These are phyloP conservation scores for Trinectes maculatus DNA, from an alignment of 2,113 vertebrate genomes.

Conservation along the genomic window DNA sequence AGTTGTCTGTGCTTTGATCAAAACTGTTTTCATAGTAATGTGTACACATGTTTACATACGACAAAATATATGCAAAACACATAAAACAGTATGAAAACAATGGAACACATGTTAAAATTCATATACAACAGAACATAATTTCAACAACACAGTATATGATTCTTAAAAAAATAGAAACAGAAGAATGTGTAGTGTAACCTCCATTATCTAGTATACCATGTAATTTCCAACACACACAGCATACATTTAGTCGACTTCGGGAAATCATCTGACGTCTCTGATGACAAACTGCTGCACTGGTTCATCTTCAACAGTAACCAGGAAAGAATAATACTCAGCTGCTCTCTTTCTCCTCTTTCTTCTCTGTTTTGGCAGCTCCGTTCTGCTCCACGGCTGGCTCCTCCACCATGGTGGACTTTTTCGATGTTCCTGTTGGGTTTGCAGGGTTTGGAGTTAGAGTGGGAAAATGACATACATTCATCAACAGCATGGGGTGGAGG, in stretches of 20 bases:
- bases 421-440: slow-evolving; percentile 68
- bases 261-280: slow-evolving; percentile 24
- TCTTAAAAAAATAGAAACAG: slow-evolving; percentile 9
- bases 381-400: slow-evolving; percentile 58
- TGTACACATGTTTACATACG: neutral
- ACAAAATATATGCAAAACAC: slow-evolving; percentile 6
- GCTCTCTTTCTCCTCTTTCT: slow-evolving; percentile 32
- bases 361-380: slow-evolving; percentile 43
- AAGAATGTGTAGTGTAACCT: neutral
- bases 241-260: neutral
- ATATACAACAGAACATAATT: slow-evolving; percentile 26
- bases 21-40: slow-evolving; percentile 16
- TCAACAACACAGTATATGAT: neutral
- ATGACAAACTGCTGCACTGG: slow-evolving; percentile 15
- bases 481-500: neutral
- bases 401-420: slow-evolving; percentile 76
- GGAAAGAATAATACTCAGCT: slow-evolving; percentile 51
- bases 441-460: neutral
- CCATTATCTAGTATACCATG: neutral
- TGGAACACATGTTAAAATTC: neutral
- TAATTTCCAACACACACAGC: neutral
- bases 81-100: slow-evolving; percentile 16
- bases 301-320: slow-evolving; percentile 1
- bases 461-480: neutral
- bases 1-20: neutral